These are phyloP conservation scores for Sus cebifrons DNA, from an alignment of 2,797 vertebrate species.

Conservation along the genomic window DNA sequence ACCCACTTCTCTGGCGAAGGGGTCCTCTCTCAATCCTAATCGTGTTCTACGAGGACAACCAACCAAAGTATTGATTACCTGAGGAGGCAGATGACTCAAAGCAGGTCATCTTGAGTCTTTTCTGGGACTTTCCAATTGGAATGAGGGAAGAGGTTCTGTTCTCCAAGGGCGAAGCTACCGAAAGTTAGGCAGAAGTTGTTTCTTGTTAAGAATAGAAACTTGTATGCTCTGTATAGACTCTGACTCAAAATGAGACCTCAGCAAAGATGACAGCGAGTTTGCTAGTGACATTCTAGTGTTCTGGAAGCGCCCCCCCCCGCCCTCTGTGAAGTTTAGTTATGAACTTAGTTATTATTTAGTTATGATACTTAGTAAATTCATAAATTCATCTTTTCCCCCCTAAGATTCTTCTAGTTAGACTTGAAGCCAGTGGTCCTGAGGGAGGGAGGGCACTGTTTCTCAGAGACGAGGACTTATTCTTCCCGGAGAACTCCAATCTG, in stretches of 20 bases:
- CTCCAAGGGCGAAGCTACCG: not conserved
- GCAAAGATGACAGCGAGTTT: not conserved
- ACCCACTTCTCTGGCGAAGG: not conserved
- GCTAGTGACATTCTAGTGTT: not conserved
- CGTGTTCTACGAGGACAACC: not conserved
- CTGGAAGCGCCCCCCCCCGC: not conserved
- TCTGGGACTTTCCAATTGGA: not conserved
- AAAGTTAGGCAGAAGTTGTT: not conserved
- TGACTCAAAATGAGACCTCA: slow-evolving; percentile 1
- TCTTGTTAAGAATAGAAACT: not conserved
- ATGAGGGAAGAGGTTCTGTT: not conserved
- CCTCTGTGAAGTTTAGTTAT: not conserved
- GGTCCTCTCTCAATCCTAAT: not conserved
- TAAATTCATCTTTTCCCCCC: too few species aligned
- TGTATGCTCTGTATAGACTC: not conserved
- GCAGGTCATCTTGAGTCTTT: not conserved
- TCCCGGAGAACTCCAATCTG: not conserved
- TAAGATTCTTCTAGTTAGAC: not conserved
- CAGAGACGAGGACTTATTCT: not conserved
- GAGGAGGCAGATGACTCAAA: not conserved
- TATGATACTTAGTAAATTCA: not conserved
- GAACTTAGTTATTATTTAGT: slow-evolving; percentile 23
- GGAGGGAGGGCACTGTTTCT: not conserved
- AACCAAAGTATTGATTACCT: not conserved
- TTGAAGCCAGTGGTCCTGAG: not conserved